Evolutionary conservation across 2,113 vertebrate species (phyloP).

Genomic region (Mus spicilegus): DNA sequence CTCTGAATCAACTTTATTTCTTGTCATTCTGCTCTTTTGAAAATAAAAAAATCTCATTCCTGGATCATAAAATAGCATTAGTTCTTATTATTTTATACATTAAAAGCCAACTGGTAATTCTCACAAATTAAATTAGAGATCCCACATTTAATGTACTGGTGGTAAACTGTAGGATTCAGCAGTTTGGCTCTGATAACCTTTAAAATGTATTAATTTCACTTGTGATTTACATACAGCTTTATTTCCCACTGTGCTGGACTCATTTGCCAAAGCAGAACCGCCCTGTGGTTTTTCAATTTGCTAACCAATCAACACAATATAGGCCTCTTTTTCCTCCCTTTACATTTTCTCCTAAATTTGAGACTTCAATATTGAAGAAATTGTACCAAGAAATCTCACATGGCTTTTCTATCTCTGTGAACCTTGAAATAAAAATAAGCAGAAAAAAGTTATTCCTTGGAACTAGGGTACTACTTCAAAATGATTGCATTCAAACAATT

Average conservation of each 20-base stretch:
- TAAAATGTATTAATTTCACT: conserved; percentile 85
- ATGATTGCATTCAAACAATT: conserved; percentile 72
- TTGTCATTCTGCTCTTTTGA: conserved; percentile 67
- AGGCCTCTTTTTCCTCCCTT: conserved; percentile 74
- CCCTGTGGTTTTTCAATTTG: conserved; percentile 77
- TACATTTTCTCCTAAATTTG: conserved; percentile 73
- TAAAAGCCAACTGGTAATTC: conserved; percentile 63
- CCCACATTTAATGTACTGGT: conserved; percentile 81
- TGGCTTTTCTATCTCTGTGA: conserved; percentile 81
- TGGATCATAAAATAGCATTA: conserved; percentile 52
- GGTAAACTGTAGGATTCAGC: conserved; percentile 84
- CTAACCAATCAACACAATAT: conserved; percentile 79
- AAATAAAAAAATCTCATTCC: conserved; percentile 73
- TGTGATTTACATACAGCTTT: conserved; percentile 83
- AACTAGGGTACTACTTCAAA: conserved; percentile 71
- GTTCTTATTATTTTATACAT: conserved; percentile 69
- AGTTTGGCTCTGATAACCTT: conserved; percentile 84
- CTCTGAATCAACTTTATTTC: conserved; percentile 63
- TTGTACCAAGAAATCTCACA: conserved; percentile 81
- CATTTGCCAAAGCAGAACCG: conserved; percentile 75
- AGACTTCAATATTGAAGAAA: conserved; percentile 82
- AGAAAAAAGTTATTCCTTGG: conserved; percentile 76
- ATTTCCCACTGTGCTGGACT: conserved; percentile 78
- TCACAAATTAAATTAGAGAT: conserved; percentile 85
- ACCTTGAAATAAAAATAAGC: conserved; percentile 81